Conservation (phyloP, 2,113 vertebrate species). For the Ramphastos sulfuratus region DNA sequence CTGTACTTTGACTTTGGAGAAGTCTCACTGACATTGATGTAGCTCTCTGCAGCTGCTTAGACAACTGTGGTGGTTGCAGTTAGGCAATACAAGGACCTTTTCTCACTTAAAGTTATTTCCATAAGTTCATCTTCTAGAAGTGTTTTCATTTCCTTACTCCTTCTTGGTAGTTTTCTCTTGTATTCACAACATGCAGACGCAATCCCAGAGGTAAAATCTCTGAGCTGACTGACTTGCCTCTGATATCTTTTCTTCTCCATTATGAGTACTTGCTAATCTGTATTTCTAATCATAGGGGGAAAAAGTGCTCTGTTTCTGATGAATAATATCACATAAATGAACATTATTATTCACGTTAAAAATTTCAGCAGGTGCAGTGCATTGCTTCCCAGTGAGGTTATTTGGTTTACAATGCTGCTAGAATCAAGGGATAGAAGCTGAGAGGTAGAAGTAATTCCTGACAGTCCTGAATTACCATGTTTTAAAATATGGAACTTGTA, state of each 20-base stretch:
- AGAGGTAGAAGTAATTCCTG: not conserved
- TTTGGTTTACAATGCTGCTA: not conserved
- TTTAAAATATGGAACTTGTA: not conserved
- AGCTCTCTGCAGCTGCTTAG: not conserved
- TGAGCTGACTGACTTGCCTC: not conserved
- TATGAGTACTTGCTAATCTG: not conserved
- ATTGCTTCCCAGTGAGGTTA: not conserved
- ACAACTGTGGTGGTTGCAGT: not conserved
- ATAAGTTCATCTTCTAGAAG: not conserved
- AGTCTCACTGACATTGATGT: not conserved
- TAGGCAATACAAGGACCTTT: not conserved
- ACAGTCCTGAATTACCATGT: not conserved
- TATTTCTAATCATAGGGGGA: not conserved
- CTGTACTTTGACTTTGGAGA: not conserved
- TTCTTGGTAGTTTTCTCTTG: not conserved
- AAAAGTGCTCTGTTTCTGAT: not conserved
- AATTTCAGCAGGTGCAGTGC: not conserved
- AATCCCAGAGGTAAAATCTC: not conserved
- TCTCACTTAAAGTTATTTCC: rapidly evolving
- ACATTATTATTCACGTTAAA: not conserved
- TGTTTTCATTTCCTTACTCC: not conserved
- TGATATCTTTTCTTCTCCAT: not conserved
- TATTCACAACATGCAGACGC: not conserved
- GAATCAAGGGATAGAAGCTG: not conserved
- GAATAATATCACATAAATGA: not conserved